Percentiles rank a stretch among this genome's conserved stretches.
Evolutionary conservation across 2,888 invertebrate species (phyloP).

Genomic region (Nomada goodeniana): DNA sequence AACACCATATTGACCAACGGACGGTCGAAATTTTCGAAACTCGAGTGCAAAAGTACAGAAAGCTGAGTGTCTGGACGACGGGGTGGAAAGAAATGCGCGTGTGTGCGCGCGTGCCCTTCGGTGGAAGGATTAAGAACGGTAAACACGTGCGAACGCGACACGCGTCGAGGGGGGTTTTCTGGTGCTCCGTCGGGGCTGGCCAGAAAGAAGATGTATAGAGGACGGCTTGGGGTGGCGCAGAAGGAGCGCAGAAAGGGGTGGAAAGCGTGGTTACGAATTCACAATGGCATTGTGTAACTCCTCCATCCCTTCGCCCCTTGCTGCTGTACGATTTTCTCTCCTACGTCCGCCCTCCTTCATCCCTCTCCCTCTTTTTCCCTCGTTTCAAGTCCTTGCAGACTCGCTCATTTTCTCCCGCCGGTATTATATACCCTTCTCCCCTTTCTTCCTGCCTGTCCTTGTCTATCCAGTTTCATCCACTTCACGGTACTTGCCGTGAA

Average conservation of each 20-base stretch:
- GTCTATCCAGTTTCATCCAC: slow-evolving; percentile 58
- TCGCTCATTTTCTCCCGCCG: slow-evolving; percentile 31
- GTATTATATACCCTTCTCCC: background rate
- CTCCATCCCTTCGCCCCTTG: slow-evolving; percentile 40
- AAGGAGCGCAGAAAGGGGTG: slow-evolving; percentile 43
- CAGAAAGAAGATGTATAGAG: slow-evolving; percentile 26
- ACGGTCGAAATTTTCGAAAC: slow-evolving; percentile 31
- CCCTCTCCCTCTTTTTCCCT: slow-evolving; percentile 29
- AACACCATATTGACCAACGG: slow-evolving; percentile 10
- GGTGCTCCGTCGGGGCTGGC: slow-evolving; percentile 25
- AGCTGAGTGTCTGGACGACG: background rate
- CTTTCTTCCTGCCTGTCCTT: slow-evolving; percentile 12
- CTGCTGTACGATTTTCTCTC: slow-evolving; percentile 37
- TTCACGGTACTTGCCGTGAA: slow-evolving; percentile 65
- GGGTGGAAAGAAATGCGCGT: background rate
- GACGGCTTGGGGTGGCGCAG: slow-evolving; percentile 43
- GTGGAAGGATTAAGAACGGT: slow-evolving; percentile 58
- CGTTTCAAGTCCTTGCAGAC: slow-evolving; percentile 18
- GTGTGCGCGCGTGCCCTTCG: background rate
- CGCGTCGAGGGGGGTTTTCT: slow-evolving; percentile 54
- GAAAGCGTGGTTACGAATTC: slow-evolving; percentile 66
- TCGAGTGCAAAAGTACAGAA: background rate
- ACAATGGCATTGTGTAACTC: slow-evolving; percentile 78
- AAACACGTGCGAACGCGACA: slow-evolving; percentile 61
- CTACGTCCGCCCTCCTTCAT: slow-evolving; percentile 17